Evolutionary conservation across 2,888 invertebrate species (phyloP).

Genomic region (Lasioglossum oenotherae): DNA sequence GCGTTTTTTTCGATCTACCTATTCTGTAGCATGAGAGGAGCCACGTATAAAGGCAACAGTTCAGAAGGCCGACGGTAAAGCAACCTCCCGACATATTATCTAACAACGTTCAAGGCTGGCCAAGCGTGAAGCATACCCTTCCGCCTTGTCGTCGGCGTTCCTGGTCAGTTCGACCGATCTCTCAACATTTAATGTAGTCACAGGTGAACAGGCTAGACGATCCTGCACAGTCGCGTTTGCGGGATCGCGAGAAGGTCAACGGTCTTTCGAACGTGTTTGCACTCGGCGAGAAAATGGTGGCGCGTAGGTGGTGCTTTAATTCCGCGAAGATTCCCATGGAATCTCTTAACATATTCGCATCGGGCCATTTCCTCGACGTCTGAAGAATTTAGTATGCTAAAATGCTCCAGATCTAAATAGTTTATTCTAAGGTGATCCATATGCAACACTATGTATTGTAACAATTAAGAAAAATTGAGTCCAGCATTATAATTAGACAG

Average conservation of each 20-base stretch:
- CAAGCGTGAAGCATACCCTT: slow-evolving; percentile 76
- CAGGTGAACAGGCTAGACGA: slow-evolving; percentile 47
- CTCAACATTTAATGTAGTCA: slow-evolving; percentile 59
- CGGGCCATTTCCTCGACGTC: too few relatives aligned
- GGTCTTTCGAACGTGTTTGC: slow-evolving; percentile 19
- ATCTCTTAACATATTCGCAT: not conserved
- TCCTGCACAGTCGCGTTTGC: not conserved
- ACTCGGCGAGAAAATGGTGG: not conserved
- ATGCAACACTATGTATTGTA: not conserved
- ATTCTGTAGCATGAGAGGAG: slow-evolving; percentile 25
- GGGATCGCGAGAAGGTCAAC: slow-evolving; percentile 44
- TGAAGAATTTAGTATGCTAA: too few relatives aligned
- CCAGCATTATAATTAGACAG: too few relatives aligned
- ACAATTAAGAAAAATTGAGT: not conserved
- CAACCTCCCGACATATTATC: slow-evolving; percentile 75
- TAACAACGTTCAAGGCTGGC: slow-evolving; percentile 77
- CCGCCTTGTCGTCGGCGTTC: slow-evolving; percentile 69
- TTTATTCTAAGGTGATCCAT: not conserved
- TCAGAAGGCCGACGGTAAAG: slow-evolving; percentile 76
- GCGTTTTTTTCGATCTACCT: slow-evolving; percentile 13
- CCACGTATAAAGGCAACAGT: slow-evolving; percentile 70
- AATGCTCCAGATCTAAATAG: too few relatives aligned
- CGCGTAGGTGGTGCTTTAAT: not conserved
- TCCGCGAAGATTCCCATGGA: not conserved
- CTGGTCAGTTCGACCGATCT: slow-evolving; percentile 61